phyloP scores from a whole-genome alignment of 1,140 invertebrate species.

The honey bee (Apis mellifera) region Amel_HAv3.1 CM009935.2:2984501-2985000 shows the following conservation, averaged over 20 bases:
- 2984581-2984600: not conserved
- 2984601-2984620: not conserved
- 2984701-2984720: too few species aligned
- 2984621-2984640: not conserved
- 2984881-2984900: not conserved
- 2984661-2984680: not conserved
- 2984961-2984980: not conserved
- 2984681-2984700: too few species aligned
- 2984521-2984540: too few species aligned
- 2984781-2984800: not conserved
- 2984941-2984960: not conserved
- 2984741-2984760: not conserved
- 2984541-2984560: not conserved
- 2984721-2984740: not conserved
- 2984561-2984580: not conserved
- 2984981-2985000: not conserved
- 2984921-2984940: not conserved
- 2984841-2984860: not conserved
- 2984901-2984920: not conserved
- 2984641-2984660: not conserved
- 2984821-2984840: not conserved
- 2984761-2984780: not conserved
- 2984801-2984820: not conserved
- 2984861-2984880: not conserved
- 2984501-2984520: too few species aligned